Conservation (phyloP, 2,888 invertebrate genomes). For the Thalpophila matura region DNA sequence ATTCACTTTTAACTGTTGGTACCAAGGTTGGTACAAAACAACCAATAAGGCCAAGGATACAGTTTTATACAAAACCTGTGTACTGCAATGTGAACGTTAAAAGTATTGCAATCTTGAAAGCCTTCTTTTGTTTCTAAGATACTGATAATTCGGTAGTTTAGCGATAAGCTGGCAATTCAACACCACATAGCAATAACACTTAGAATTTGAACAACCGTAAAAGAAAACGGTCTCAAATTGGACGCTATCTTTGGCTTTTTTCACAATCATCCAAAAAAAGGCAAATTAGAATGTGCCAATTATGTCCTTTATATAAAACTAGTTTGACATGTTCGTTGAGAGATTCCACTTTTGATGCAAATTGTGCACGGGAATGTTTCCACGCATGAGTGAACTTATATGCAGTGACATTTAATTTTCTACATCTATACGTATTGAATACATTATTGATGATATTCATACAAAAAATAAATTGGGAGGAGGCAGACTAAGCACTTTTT, state of each 20-base stretch:
- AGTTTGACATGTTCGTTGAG: conserved; percentile 4
- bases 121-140: background rate
- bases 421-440: background rate
- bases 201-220: conserved; percentile 15
- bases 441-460: no score
- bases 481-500: no score
- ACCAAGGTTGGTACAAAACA: conserved; percentile 8
- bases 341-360: conserved; percentile 14
- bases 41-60: background rate
- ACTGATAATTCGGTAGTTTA: conserved; percentile 10
- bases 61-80: background rate
- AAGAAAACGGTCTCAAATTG: conserved; percentile 34
- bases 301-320: conserved; percentile 1
- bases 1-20: conserved; percentile 16
- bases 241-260: conserved; percentile 14
- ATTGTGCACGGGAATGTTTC: conserved; percentile 10
- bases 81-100: background rate
- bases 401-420: conserved; percentile 26
- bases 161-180: conserved; percentile 19
- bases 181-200: conserved; percentile 14
- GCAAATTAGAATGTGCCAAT: background rate
- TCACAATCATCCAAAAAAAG: background rate
- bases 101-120: background rate
- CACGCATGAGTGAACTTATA: conserved; percentile 16
- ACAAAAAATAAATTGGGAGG: no score